Conservation (phyloP, 2,888 invertebrate species). For the Hermodice carunculata region DNA sequence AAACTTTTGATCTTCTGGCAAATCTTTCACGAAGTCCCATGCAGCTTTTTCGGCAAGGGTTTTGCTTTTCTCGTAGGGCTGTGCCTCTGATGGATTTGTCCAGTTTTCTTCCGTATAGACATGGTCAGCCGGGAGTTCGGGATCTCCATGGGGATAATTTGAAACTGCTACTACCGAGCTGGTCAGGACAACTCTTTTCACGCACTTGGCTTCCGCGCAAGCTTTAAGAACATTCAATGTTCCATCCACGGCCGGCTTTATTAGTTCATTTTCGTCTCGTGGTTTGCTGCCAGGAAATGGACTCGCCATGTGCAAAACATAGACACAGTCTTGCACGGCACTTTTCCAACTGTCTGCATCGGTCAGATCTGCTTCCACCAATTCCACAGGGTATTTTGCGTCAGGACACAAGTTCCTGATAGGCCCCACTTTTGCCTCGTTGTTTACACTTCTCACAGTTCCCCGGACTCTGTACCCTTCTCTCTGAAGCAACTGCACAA, state of each 20-base stretch:
- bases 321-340: slow-evolving; percentile 69
- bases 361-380: slow-evolving; percentile 12
- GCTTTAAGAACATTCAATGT: slow-evolving; percentile 71
- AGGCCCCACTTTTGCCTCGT: slow-evolving; percentile 52
- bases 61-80: slow-evolving; percentile 70
- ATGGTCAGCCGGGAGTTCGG: not conserved
- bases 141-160: slow-evolving; percentile 37
- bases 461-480: slow-evolving; percentile 31
- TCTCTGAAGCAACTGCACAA: slow-evolving; percentile 70
- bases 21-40: slow-evolving; percentile 72
- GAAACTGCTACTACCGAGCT: slow-evolving; percentile 71
- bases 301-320: slow-evolving; percentile 71
- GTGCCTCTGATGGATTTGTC: slow-evolving; percentile 20
- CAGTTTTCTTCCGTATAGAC: slow-evolving; percentile 30
- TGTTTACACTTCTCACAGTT: slow-evolving; percentile 8
- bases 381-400: slow-evolving; percentile 43
- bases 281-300: slow-evolving; percentile 66
- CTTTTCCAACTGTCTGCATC: slow-evolving; percentile 2
- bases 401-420: slow-evolving; percentile 65
- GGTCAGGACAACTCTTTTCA: slow-evolving; percentile 72
- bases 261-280: slow-evolving; percentile 67
- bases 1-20: slow-evolving; percentile 64
- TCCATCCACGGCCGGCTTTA: slow-evolving; percentile 72
- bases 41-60: slow-evolving; percentile 73
- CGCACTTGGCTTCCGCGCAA: slow-evolving; percentile 67